Percentiles rank a stretch among this genome's conserved stretches.
Conservation (phyloP, 2,888 invertebrate genomes). For the Heliconius ismenius region DNA sequence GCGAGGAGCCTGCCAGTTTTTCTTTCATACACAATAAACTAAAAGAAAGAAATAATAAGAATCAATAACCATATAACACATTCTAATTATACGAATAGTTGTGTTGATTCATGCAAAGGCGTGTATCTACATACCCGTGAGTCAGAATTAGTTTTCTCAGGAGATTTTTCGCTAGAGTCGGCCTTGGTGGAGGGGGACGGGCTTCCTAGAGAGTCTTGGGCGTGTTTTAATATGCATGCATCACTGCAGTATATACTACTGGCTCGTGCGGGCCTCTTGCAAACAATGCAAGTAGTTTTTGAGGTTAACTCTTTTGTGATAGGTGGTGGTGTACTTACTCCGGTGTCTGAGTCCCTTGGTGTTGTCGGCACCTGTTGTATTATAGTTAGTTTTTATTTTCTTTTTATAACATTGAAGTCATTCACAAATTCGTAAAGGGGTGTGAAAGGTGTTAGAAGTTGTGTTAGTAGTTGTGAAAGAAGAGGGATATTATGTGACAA, state of each 20-base stretch:
- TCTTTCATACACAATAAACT: conserved; percentile 91
- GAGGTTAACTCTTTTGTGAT: conserved; percentile 52
- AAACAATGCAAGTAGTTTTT: conserved; percentile 86
- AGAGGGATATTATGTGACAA: too few species aligned
- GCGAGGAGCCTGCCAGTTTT: conserved; percentile 87
- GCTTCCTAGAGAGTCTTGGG: conserved; percentile 83
- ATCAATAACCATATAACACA: neutral
- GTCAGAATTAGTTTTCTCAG: conserved; percentile 65
- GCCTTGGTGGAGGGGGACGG: conserved; percentile 54
- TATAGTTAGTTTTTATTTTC: neutral
- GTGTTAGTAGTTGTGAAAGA: too few species aligned
- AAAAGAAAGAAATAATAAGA: conserved; percentile 43
- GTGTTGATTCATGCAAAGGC: conserved; percentile 7
- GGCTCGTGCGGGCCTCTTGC: conserved; percentile 88
- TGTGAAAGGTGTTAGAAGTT: too few species aligned
- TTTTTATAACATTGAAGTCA: neutral
- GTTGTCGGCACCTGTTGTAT: conserved; percentile 36
- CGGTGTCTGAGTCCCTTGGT: conserved; percentile 38
- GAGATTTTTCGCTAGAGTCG: conserved; percentile 58
- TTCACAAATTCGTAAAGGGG: too few species aligned
- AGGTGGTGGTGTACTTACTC: conserved; percentile 45
- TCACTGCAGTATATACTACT: conserved; percentile 95
- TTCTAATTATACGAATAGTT: neutral
- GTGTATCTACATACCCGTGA: conserved; percentile 62
- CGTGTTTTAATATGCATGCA: conserved; percentile 92